A percentile compares a stretch with the other conserved stretches of the same genome.
phyloP scores from a whole-genome alignment of 1,140 invertebrate species.

The Trichogramma pretiosum region DNA sequence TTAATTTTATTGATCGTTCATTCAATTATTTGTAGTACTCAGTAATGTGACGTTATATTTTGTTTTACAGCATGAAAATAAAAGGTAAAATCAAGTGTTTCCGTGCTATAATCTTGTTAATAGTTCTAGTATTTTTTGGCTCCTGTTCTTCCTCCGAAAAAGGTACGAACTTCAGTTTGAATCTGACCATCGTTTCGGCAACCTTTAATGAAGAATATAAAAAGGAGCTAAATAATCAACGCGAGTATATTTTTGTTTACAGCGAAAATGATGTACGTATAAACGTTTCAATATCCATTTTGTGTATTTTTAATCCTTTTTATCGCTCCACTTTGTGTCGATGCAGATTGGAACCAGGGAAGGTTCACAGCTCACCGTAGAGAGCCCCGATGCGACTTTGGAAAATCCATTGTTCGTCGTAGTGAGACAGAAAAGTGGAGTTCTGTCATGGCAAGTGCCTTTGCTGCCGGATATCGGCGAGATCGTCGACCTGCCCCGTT shows the following conservation, averaged over 20 bases:
- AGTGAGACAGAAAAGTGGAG: constrained; percentile 45
- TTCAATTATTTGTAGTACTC: too few species aligned
- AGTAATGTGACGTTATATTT: too few species aligned
- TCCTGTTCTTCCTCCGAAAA: too few species aligned
- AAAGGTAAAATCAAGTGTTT: too few species aligned
- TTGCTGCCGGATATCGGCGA: constrained; percentile 36
- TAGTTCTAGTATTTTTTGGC: too few species aligned
- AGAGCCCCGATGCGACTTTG: constrained; percentile 28
- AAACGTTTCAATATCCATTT: background rate
- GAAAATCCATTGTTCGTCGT: constrained; percentile 47
- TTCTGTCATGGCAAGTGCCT: constrained; percentile 51
- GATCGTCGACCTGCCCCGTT: constrained; percentile 14
- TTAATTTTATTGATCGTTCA: too few species aligned
- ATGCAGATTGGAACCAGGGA: background rate
- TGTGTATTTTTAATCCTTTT: background rate
- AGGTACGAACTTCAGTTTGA: constrained; percentile 5
- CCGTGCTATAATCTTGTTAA: too few species aligned
- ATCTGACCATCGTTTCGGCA: constrained; percentile 16
- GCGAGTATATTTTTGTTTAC: constrained; percentile 26
- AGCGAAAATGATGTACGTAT: constrained; percentile 18
- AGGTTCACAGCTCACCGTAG: constrained; percentile 34
- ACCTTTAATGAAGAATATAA: constrained; percentile 16
- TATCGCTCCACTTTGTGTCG: too few species aligned
- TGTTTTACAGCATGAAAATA: too few species aligned
- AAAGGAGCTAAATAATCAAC: constrained; percentile 15